These are phyloP conservation scores for Montipora efflorescens DNA, from an alignment of 64 coral and sea anemone species.

Conservation along the genomic window DNA sequence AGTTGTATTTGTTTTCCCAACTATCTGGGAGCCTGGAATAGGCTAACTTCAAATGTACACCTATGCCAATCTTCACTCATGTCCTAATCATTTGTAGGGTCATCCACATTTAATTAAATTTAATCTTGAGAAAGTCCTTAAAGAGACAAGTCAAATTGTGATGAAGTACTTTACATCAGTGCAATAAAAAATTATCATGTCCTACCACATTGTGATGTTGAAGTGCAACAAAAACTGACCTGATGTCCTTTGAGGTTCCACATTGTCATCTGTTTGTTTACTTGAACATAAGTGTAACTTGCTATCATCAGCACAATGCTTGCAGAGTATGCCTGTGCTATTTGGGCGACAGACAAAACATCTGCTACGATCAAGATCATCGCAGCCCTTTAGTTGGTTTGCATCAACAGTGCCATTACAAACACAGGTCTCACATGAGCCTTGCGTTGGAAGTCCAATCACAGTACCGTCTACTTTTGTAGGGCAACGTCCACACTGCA, in stretches of 20 bases:
- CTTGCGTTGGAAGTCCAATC: background rate
- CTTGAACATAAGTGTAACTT: background rate
- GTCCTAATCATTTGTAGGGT: too few species aligned
- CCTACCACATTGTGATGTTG: background rate
- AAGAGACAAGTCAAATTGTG: too few species aligned
- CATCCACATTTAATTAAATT: too few species aligned
- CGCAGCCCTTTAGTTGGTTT: conserved; percentile 16
- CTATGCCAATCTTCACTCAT: too few species aligned
- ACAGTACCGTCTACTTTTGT: conserved; percentile 5
- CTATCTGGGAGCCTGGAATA: too few species aligned
- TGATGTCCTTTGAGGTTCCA: conserved; percentile 14
- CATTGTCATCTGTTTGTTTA: background rate
- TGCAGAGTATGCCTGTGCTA: conserved; percentile 40
- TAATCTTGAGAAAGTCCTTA: too few species aligned
- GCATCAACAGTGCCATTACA: conserved; percentile 66
- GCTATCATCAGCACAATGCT: conserved; percentile 17
- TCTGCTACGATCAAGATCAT: background rate
- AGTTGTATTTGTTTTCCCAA: too few species aligned
- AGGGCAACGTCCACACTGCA: conserved; percentile 38
- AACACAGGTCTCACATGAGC: conserved; percentile 29
- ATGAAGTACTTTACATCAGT: background rate
- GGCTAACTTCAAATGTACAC: too few species aligned
- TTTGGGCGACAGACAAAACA: conserved; percentile 48
- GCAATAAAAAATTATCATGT: background rate
- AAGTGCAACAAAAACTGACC: background rate